Percentiles rank a stretch among this genome's conserved stretches.
Evolutionary conservation across 2,113 vertebrate genomes (phyloP).

Genomic region (Chaetops frenatus): DNA sequence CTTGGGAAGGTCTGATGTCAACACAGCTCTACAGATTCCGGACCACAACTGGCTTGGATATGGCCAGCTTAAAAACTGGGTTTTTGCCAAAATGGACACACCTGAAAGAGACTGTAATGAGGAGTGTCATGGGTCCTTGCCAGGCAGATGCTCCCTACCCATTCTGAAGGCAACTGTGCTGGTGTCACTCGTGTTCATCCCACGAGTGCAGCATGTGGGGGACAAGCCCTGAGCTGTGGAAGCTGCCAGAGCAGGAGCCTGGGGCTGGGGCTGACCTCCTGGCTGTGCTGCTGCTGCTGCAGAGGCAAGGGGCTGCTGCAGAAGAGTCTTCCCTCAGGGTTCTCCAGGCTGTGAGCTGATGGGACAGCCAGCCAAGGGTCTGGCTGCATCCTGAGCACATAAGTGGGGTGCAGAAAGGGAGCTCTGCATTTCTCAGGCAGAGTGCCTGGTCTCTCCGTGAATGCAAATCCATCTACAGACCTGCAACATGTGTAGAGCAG

Average conservation of each 20-base stretch:
- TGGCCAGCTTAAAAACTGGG: background rate
- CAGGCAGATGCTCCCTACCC: background rate
- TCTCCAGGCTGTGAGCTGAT: background rate
- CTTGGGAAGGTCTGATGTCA: background rate
- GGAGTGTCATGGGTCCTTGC: background rate
- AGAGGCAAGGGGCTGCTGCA: background rate
- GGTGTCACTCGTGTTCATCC: background rate
- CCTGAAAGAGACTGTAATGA: background rate
- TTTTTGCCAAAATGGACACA: background rate
- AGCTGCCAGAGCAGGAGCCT: background rate
- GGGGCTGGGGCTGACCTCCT: background rate
- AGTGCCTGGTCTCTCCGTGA: rapidly evolving
- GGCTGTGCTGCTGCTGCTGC: background rate
- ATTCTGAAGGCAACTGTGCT: background rate
- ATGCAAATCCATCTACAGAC: background rate
- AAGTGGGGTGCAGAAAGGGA: background rate
- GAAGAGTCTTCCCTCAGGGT: rapidly evolving
- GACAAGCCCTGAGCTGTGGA: rapidly evolving
- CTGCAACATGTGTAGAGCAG: rapidly evolving
- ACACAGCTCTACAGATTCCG: background rate
- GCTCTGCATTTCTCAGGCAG: background rate
- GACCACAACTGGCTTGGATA: background rate
- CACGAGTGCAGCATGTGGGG: rapidly evolving
- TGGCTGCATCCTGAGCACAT: background rate
- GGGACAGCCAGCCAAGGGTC: background rate